These are phyloP conservation scores for Crioceris asparagi DNA, from an alignment of 2,888 invertebrate species.

Conservation along the genomic window DNA sequence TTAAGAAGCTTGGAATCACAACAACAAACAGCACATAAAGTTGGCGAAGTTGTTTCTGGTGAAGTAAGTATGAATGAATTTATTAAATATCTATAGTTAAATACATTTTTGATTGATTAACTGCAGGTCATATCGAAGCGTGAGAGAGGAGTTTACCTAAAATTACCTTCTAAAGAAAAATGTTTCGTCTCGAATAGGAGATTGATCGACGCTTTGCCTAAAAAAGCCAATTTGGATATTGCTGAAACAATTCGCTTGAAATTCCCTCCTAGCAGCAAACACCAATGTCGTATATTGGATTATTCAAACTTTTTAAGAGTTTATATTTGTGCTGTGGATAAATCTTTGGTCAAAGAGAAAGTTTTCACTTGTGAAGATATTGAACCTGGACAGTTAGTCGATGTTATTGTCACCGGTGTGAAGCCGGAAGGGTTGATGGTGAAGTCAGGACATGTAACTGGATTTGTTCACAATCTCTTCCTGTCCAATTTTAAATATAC, in stretches of 20 bases:
- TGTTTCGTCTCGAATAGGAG: slow-evolving; percentile 32
- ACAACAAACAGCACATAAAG: slow-evolving; percentile 13
- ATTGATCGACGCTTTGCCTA: slow-evolving; percentile 26
- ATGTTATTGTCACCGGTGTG: slow-evolving; percentile 42
- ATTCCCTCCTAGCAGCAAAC: slow-evolving; percentile 40
- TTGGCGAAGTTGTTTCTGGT: slow-evolving; percentile 20
- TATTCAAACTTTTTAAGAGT: slow-evolving; percentile 55
- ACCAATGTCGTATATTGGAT: slow-evolving; percentile 47
- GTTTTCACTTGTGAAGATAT: slow-evolving; percentile 45
- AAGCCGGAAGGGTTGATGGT: slow-evolving; percentile 41
- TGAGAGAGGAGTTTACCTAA: slow-evolving; percentile 27
- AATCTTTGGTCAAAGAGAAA: slow-evolving; percentile 44
- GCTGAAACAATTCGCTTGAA: slow-evolving; percentile 40
- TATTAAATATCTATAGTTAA: background rate
- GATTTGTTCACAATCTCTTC: slow-evolving; percentile 48
- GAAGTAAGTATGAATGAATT: slow-evolving; percentile 14
- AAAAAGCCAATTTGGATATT: slow-evolving; percentile 23
- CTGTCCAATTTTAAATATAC: slow-evolving; percentile 41
- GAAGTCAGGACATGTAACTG: slow-evolving; percentile 44
- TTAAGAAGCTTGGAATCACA: slow-evolving; percentile 27
- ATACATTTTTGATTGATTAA: too few relatives aligned
- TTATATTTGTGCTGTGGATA: slow-evolving; percentile 58
- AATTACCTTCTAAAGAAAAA: slow-evolving; percentile 25
- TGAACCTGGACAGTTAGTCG: slow-evolving; percentile 44
- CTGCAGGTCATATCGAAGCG: slow-evolving; percentile 24